Evolutionary conservation across 53 echinoderm and acorn worm species (phyloP).

Genomic region (Temnopleurus reevesii): DNA sequence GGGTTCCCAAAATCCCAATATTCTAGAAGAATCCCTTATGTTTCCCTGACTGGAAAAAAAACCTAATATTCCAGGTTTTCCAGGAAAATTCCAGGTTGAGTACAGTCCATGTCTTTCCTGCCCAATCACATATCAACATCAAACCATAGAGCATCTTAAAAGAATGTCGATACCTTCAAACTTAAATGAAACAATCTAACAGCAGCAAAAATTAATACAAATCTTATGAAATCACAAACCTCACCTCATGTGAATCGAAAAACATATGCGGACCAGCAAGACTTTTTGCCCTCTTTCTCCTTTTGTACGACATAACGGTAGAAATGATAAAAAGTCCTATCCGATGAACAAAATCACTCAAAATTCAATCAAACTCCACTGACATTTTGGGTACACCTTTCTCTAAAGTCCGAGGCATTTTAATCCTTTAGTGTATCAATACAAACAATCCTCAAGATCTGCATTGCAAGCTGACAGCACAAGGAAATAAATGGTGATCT

Average conservation of each 20-base stretch:
- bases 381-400: neutral
- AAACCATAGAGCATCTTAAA: too few species aligned
- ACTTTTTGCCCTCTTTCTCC: neutral
- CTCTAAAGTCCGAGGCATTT: neutral
- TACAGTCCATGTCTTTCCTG: too few species aligned
- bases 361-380: neutral
- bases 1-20: too few species aligned
- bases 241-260: neutral
- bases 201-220: too few species aligned
- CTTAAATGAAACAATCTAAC: too few species aligned
- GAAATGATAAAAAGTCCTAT: neutral
- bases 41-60: too few species aligned
- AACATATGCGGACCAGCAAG: neutral
- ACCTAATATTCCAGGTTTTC: too few species aligned
- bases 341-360: neutral
- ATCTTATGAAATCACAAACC: neutral
- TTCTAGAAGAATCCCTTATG: too few species aligned
- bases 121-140: too few species aligned
- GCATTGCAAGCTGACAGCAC: neutral
- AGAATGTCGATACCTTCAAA: too few species aligned
- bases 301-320: neutral
- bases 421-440: neutral
- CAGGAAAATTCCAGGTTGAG: too few species aligned
- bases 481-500: conserved; percentile 15
- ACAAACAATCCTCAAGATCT: neutral